These are phyloP conservation scores for Platichthys flesus DNA, from an alignment of 2,113 vertebrate species.

Conservation along the genomic window DNA sequence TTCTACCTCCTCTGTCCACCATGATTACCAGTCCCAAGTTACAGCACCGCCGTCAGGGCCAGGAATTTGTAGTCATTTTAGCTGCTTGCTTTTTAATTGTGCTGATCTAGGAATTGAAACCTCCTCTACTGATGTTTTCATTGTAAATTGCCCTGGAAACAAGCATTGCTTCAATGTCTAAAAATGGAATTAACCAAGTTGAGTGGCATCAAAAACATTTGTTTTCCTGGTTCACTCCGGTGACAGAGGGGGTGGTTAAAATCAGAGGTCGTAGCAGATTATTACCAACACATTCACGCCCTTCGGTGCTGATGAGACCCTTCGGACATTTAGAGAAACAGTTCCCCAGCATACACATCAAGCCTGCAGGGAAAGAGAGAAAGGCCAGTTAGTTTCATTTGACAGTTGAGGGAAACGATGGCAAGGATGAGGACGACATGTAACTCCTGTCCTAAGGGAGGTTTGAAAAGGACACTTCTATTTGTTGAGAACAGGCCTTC, in stretches of 20 bases:
- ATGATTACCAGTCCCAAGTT: neutral
- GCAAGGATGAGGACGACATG: neutral
- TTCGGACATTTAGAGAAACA: fast-evolving
- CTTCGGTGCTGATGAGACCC: fast-evolving
- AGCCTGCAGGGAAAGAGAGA: slow-evolving; percentile 35
- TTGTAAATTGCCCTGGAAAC: neutral
- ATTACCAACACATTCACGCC: slow-evolving; percentile 53
- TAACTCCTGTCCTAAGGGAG: neutral
- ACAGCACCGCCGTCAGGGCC: neutral
- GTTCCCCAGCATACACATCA: slow-evolving; percentile 19
- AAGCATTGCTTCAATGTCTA: neutral
- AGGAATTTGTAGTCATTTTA: neutral
- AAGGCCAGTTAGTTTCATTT: neutral
- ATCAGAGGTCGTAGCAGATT: neutral
- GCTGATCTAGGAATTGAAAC: slow-evolving; percentile 14
- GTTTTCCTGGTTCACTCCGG: neutral
- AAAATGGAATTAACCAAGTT: slow-evolving; percentile 23
- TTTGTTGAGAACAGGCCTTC: no score
- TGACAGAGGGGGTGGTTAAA: neutral
- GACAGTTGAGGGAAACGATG: neutral
- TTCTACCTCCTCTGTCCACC: neutral
- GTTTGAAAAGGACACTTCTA: no score
- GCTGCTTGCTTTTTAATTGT: neutral
- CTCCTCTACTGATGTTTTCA: slow-evolving; percentile 25
- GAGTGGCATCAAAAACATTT: neutral